Conservation (phyloP, 2,888 invertebrate genomes). For the Hypercompe scribonia region DNA sequence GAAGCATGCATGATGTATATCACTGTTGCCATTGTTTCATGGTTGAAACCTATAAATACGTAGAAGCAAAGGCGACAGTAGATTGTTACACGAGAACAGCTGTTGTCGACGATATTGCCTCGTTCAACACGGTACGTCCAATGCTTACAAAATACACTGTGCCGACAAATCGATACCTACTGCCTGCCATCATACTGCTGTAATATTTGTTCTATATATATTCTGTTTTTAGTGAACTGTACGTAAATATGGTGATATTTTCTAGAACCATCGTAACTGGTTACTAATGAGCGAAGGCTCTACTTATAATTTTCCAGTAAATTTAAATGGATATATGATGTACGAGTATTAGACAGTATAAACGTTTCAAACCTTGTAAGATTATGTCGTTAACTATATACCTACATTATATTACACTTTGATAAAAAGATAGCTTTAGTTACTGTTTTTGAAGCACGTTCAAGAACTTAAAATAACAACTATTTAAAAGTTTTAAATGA, state of each 20-base stretch:
- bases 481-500: slow-evolving; percentile 24
- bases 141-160: slow-evolving; percentile 71
- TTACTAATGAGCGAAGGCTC: background rate
- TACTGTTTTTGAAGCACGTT: background rate
- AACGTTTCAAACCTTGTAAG: background rate
- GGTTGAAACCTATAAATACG: slow-evolving; percentile 40
- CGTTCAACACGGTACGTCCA: slow-evolving; percentile 63
- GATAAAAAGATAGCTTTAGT: too few relatives aligned
- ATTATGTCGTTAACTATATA: background rate
- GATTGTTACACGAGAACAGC: slow-evolving; percentile 65
- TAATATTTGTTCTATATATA: slow-evolving; percentile 44
- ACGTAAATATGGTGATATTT: background rate
- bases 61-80: slow-evolving; percentile 60
- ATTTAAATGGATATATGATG: background rate
- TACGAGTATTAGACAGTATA: slow-evolving; percentile 5
- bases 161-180: slow-evolving; percentile 70
- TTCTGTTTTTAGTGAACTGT: slow-evolving; percentile 6
- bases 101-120: slow-evolving; percentile 68
- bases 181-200: slow-evolving; percentile 55
- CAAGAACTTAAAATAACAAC: slow-evolving; percentile 11
- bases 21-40: slow-evolving; percentile 16
- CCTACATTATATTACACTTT: slow-evolving; percentile 4
- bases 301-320: slow-evolving; percentile 3
- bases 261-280: background rate
- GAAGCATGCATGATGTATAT: background rate